Conservation (phyloP, 2,113 vertebrate species). For the Raja brachyura region DNA sequence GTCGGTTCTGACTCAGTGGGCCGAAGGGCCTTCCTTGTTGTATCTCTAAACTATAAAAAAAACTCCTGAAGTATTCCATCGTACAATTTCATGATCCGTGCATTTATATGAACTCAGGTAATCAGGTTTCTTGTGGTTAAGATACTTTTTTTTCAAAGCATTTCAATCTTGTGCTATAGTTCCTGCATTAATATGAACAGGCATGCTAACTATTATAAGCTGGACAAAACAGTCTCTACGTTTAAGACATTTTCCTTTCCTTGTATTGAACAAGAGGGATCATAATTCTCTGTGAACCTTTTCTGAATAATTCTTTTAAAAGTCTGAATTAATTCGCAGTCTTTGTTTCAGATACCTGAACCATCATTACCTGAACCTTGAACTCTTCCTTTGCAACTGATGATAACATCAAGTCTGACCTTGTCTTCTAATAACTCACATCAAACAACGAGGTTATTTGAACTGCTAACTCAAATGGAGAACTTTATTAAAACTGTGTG, state of each 20-base stretch:
- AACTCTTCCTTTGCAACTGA: constrained; percentile 45
- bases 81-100: not conserved
- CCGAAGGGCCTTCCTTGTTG: too few species aligned
- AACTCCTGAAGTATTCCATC: not conserved
- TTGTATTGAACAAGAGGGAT: not conserved
- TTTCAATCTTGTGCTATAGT: not conserved
- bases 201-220: not conserved
- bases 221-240: not conserved
- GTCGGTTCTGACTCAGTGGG: too few species aligned
- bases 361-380: constrained; percentile 49
- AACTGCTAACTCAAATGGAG: constrained; percentile 50
- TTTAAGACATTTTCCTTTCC: not conserved
- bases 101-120: not conserved
- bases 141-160: not conserved
- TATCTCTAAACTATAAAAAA: too few species aligned
- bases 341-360: constrained; percentile 53
- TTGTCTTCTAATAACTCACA: constrained; percentile 42
- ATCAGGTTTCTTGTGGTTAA: not conserved
- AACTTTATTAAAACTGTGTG: constrained; percentile 53
- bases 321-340: constrained; percentile 61
- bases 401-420: constrained; percentile 48
- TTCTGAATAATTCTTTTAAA: constrained; percentile 49
- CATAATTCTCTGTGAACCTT: constrained; percentile 1
- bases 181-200: not conserved
- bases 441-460: constrained; percentile 42